These are phyloP conservation scores for Phymatocera aterrima DNA, from an alignment of 2,888 invertebrate genomes.

Conservation along the genomic window DNA sequence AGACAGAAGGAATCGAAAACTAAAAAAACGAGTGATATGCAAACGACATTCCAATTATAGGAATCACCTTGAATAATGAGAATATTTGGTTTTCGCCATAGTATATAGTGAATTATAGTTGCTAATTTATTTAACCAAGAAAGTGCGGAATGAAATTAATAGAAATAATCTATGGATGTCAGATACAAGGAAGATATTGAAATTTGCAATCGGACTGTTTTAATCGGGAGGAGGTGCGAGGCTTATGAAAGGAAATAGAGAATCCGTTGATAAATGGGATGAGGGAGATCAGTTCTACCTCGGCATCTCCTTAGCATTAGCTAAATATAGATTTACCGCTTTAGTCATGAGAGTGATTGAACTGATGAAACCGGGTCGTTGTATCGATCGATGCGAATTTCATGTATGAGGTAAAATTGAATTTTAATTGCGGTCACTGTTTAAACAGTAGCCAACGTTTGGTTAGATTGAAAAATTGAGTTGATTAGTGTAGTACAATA, in stretches of 20 bases:
- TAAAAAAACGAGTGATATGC: neutral
- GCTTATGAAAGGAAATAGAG: neutral
- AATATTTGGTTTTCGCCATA: neutral
- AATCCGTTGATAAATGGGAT: slow-evolving; percentile 36
- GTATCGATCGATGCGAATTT: neutral
- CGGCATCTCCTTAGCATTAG: slow-evolving; percentile 63
- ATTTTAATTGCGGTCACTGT: neutral
- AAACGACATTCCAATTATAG: neutral
- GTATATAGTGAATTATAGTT: neutral
- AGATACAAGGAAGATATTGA: neutral
- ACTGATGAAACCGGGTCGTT: neutral
- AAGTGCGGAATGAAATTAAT: no score
- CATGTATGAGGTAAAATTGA: neutral
- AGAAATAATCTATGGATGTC: neutral
- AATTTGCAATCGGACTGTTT: slow-evolving; percentile 4
- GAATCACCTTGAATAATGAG: neutral
- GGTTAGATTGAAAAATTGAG: slow-evolving; percentile 52
- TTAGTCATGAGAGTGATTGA: slow-evolving; percentile 57
- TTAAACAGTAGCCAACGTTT: neutral
- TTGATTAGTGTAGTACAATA: slow-evolving; percentile 71
- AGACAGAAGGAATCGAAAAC: no score
- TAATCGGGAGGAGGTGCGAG: neutral
- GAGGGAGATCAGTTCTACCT: slow-evolving; percentile 49
- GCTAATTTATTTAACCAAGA: neutral
- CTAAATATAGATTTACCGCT: slow-evolving; percentile 71